These are phyloP conservation scores for Elysia chlorotica DNA, from an alignment of 1,140 invertebrate species.

Conservation along the genomic window DNA sequence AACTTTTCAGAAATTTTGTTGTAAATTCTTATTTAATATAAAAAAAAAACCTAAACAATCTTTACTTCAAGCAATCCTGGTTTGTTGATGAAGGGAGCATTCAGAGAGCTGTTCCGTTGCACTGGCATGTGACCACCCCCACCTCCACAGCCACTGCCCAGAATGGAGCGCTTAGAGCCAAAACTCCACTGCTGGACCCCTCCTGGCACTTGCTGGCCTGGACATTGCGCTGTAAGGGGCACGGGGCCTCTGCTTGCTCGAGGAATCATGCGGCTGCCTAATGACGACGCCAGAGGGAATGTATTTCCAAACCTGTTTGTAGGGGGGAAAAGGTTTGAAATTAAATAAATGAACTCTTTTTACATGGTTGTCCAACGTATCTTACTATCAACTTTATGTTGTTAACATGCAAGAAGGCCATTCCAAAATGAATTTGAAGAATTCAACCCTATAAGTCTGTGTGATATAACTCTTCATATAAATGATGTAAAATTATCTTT, in stretches of 20 bases:
- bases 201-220: background rate
- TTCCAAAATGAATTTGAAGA: too few species aligned
- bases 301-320: conserved; percentile 37
- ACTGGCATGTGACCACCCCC: conserved; percentile 32
- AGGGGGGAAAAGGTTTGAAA: background rate
- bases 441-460: too few species aligned
- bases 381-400: too few species aligned
- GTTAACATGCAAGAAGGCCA: too few species aligned
- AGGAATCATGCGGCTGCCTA: conserved; percentile 13
- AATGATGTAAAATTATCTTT: too few species aligned
- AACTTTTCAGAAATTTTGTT: too few species aligned
- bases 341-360: background rate
- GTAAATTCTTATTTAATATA: too few species aligned
- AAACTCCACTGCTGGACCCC: conserved; percentile 42
- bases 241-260: conserved; percentile 11
- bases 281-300: conserved; percentile 30
- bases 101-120: conserved; percentile 40
- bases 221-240: conserved; percentile 15
- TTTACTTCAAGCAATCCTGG: conserved; percentile 40
- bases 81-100: conserved; percentile 32
- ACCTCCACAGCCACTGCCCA: conserved; percentile 23
- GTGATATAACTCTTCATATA: too few species aligned
- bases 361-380: too few species aligned
- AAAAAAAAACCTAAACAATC: too few species aligned
- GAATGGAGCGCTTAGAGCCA: conserved; percentile 38